Evolutionary conservation across 1,140 invertebrate species (phyloP).

Genomic region (Laupala kohalensis): DNA sequence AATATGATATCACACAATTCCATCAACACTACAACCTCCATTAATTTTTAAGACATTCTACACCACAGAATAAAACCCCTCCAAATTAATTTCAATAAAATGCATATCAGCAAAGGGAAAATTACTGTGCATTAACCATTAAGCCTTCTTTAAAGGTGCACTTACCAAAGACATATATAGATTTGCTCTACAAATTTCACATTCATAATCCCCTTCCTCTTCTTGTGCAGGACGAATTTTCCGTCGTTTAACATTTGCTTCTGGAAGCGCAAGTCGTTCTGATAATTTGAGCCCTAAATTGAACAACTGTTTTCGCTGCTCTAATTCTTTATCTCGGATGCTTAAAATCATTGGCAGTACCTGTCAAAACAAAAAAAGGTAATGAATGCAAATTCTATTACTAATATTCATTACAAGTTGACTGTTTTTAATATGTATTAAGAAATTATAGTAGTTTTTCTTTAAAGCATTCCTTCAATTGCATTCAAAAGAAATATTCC

Average conservation of each 20-base stretch:
- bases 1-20: no score
- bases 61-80: no score
- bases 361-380: conserved; percentile 20
- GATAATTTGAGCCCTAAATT: conserved; percentile 43
- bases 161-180: conserved; percentile 65
- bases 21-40: no score
- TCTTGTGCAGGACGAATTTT: conserved; percentile 36
- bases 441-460: no score
- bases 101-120: no score
- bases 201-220: conserved; percentile 58
- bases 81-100: no score
- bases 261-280: conserved; percentile 45
- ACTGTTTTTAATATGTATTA: background rate
- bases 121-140: no score
- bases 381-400: background rate
- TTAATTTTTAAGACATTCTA: no score
- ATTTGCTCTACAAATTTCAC: conserved; percentile 65
- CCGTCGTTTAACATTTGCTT: conserved; percentile 31
- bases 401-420: background rate
- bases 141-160: no score
- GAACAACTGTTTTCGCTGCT: conserved; percentile 36
- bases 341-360: conserved; percentile 34
- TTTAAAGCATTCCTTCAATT: no score
- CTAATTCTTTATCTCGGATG: conserved; percentile 39
- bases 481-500: no score